Base-by-base conservation (phyloP, 2,888 invertebrate genomes). In the Agriopis marginaria region DNA sequence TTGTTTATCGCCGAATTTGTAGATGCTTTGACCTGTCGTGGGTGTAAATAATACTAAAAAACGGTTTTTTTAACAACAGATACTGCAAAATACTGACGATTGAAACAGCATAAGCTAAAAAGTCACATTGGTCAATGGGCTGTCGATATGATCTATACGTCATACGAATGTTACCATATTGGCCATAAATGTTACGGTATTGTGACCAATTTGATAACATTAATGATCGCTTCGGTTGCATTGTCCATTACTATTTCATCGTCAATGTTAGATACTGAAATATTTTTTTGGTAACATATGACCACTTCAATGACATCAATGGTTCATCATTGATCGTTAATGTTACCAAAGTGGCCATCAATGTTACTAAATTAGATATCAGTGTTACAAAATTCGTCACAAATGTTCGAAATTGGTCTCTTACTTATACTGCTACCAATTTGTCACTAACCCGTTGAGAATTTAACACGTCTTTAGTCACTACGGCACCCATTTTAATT, bases 1-100 rank as follows among this genome's bases (percentile, higher is more conserved):
- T 58, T 40, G 58, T 54, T 62, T 56, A 50, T 65, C 39, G 55
- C 50, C 55, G 44, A 59, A 53, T 60, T 45, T 42, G 40, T 55
- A 54, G 44, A 63, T 32, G 54, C 32, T 60, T 59, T 59, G 68
- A 49, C 14, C 32, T 60, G 17, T 59, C n/a, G 45, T 56, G 49
- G 17, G 61, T 66, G 51, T 47, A 23, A 50, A 54, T 56, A 56
- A 63, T 49, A 40, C 14, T 11, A 23, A 53, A n/a, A 44, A 47
- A 8, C 12, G 12, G 8, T 23, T 23, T 23, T 23, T 23, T 23
- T 23, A 1, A 23, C 17, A 23, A 23, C 2, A 23, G 14, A 8
- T n/a, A 32, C 4, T 3, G 7, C 7, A 45, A 23, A 45, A 47
- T 45, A 44, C 11, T 44, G 54, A 39, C 12, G 32, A n/a, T n/a